Base-by-base conservation (phyloP, 2,113 vertebrate genomes). In the Gymnogyps californianus region DNA sequence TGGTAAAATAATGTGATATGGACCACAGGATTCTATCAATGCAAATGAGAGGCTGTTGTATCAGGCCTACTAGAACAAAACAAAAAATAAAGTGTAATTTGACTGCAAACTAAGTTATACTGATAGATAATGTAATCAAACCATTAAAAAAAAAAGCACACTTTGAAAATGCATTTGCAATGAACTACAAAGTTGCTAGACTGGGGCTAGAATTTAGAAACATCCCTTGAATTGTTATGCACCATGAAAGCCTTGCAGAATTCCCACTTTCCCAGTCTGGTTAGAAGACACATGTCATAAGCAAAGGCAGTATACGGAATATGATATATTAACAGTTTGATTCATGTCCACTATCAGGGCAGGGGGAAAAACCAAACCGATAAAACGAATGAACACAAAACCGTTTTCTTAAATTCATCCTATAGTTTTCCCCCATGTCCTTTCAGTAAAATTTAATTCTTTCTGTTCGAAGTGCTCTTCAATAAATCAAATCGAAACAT, bases 291-390 rank as follows among this genome's bases (percentile, higher is more conserved):
- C 7, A 15, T 2, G 5, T 34, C 38, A 36, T 2, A 40, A 49
- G 34, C 21, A 79, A 72, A 90, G 78, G 57, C 38, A 87, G 11
- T 11, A 38, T 4, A 22, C 1, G 5, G 28, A 78, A 58, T 26
- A 16, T 4, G 3, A 29, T 24, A 6, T 15, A 32, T 36, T 24
- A 86, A 16, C 10, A 40, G 31, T 40, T 44, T 65, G 32, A 87
- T 28, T 77, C 11, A 25, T 10, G 14, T 16, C 26, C 17, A 15
- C 20, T 77, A 74, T 8, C 2, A 6, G 36, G 9, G 44, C 0
- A 0, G 5, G 6, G 24, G 11, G 4, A 13, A 36, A 47, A 78
- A 40, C 0, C 13, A 18, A 42, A 46, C 22, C 29, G 42, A 67
- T 14, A 29, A 69, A 65, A 32, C 7, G 11, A 66, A 83, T 26